These are phyloP conservation scores for Chloropsis cyanopogon DNA, from an alignment of 2,113 vertebrate genomes.

Conservation along the genomic window DNA sequence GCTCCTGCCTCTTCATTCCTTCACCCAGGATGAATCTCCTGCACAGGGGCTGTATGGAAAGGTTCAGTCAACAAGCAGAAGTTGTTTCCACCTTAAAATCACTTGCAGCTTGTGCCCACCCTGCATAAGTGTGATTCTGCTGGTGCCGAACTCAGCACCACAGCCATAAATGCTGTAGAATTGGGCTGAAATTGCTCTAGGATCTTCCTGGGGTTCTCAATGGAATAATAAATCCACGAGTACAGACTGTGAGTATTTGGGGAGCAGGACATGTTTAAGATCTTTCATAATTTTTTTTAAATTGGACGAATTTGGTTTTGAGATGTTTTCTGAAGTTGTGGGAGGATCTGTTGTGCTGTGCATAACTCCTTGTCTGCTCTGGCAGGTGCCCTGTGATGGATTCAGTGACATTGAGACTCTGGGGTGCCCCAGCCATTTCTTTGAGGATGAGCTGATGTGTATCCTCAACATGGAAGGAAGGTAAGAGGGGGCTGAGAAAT, in stretches of 20 bases:
- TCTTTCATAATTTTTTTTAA: neutral
- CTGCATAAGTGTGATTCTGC: neutral
- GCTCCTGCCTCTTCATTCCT: neutral
- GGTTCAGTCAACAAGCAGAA: neutral
- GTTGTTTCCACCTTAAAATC: neutral
- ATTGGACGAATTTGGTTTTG: neutral
- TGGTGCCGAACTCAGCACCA: neutral
- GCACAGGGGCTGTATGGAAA: neutral
- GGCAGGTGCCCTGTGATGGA: slow-evolving; percentile 92
- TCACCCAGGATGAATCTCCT: neutral
- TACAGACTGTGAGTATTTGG: neutral
- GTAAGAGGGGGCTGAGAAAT: slow-evolving; percentile 68
- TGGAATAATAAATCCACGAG: neutral
- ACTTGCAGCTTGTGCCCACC: neutral
- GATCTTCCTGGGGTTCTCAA: neutral
- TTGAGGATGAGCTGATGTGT: slow-evolving; percentile 94
- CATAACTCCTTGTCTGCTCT: neutral
- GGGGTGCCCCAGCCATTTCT: slow-evolving; percentile 91
- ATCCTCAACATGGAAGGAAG: slow-evolving; percentile 91
- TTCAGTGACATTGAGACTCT: slow-evolving; percentile 95
- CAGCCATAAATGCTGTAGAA: neutral
- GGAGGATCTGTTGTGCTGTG: neutral
- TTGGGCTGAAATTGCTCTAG: neutral
- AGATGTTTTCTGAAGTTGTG: neutral
- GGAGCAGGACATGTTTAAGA: neutral